These are phyloP conservation scores for Herpetotheres cachinnans DNA, from an alignment of 2,113 vertebrate genomes.

Conservation along the genomic window DNA sequence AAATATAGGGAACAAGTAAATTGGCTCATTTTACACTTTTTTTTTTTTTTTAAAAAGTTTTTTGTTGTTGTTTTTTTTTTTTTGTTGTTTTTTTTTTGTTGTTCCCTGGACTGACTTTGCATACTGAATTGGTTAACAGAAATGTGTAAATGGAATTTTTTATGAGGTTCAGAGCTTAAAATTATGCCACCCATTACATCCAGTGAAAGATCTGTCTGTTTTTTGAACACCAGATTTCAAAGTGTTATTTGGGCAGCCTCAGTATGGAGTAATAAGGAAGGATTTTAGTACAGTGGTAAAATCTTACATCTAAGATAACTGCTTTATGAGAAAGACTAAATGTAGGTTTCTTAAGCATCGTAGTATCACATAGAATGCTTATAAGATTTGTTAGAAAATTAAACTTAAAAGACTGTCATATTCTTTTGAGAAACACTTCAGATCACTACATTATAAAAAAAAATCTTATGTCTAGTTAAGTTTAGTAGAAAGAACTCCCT, in stretches of 20 bases:
- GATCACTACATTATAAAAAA: neutral
- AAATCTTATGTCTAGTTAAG: neutral
- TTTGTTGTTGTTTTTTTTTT: neutral
- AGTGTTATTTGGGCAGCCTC: neutral
- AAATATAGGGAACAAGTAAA: neutral
- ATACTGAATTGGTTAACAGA: neutral
- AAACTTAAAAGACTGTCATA: neutral
- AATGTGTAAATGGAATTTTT: neutral
- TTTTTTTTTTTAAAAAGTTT: too few relatives aligned
- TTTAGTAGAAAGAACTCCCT: neutral
- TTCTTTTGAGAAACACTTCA: neutral
- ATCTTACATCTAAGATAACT: constrained; percentile 7
- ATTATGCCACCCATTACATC: neutral
- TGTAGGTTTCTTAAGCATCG: neutral
- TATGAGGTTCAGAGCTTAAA: neutral
- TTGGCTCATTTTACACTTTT: neutral
- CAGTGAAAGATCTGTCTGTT: neutral
- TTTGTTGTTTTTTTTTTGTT: neutral
- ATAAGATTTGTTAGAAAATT: neutral
- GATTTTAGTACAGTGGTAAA: constrained; percentile 42
- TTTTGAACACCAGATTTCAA: constrained; percentile 6
- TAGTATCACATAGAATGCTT: neutral
- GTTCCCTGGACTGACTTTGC: neutral
- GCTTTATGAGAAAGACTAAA: constrained; percentile 9
- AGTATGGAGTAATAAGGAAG: neutral